Evolutionary conservation across 2,113 vertebrate genomes (phyloP).

Genomic region (Trichomycterus rosablanca): DNA sequence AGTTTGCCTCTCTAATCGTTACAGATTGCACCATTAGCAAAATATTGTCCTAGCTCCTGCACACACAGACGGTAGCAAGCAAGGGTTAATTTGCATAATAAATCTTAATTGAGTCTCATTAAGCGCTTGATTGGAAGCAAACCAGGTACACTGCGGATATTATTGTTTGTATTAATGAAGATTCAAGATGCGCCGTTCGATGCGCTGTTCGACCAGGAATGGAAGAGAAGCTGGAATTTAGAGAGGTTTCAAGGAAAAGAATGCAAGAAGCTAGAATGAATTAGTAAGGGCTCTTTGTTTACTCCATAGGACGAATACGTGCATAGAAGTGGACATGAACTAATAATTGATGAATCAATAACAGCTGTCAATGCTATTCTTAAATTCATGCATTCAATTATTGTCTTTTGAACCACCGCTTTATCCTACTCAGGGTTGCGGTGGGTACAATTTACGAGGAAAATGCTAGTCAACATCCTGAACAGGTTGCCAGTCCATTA

Average conservation of each 20-base stretch:
- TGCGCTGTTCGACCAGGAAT: background rate
- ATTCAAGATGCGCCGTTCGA: conserved; percentile 22
- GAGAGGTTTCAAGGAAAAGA: background rate
- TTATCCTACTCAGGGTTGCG: too few relatives aligned
- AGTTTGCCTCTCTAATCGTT: conserved; percentile 72
- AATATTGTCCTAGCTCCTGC: conserved; percentile 69
- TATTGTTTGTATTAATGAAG: conserved; percentile 61
- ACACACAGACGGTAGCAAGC: conserved; percentile 64
- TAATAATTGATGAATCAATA: too few relatives aligned
- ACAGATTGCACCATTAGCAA: conserved; percentile 71
- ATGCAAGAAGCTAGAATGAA: background rate
- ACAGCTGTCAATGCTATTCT: too few relatives aligned
- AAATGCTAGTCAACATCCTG: too few relatives aligned
- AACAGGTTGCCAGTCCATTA: too few relatives aligned
- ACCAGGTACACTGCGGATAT: conserved; percentile 68
- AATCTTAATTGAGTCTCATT: conserved; percentile 78
- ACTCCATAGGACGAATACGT: too few relatives aligned
- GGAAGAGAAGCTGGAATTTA: background rate
- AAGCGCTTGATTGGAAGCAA: conserved; percentile 74
- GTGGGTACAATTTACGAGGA: too few relatives aligned
- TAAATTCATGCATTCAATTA: too few relatives aligned
- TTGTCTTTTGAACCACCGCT: too few relatives aligned
- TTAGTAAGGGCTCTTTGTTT: too few relatives aligned
- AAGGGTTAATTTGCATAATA: conserved; percentile 78
- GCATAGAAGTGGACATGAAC: too few relatives aligned